These are phyloP conservation scores for Sclerurus mexicanus DNA, from an alignment of 2,113 vertebrate genomes.

Conservation along the genomic window DNA sequence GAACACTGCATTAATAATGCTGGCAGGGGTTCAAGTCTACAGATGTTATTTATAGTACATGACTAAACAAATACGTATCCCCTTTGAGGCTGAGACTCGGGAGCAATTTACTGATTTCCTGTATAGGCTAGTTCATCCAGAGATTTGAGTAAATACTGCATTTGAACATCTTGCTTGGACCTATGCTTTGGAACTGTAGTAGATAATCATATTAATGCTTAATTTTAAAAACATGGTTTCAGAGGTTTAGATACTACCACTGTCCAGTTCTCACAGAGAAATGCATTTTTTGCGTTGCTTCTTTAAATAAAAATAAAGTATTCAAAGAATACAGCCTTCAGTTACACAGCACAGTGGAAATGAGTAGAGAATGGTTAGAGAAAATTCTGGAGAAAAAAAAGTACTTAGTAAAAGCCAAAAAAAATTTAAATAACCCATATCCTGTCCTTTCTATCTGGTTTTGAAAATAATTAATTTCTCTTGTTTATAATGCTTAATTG, in stretches of 20 bases:
- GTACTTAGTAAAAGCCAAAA: not conserved
- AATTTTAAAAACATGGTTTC: not conserved
- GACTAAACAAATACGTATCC: constrained; percentile 46
- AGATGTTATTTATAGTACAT: constrained; percentile 63
- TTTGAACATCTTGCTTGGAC: constrained; percentile 1
- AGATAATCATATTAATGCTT: not conserved
- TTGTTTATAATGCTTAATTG: not conserved
- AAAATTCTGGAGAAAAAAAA: not conserved
- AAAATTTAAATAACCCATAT: not conserved
- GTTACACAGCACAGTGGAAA: not conserved
- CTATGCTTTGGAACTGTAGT: not conserved
- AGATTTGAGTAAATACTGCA: constrained; percentile 19
- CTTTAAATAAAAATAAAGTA: not conserved
- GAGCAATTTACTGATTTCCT: constrained; percentile 65
- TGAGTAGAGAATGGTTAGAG: not conserved
- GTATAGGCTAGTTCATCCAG: constrained; percentile 11
- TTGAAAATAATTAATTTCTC: not conserved
- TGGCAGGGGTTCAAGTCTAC: constrained; percentile 21
- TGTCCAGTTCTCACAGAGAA: not conserved
- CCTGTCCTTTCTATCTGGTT: not conserved
- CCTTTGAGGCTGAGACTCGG: constrained; percentile 43
- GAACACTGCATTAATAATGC: constrained; percentile 17
- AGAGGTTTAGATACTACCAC: not conserved
- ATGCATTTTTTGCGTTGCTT: not conserved
- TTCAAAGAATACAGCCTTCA: not conserved